Evolutionary conservation across 2,888 invertebrate genomes (phyloP).

Genomic region (Nomada fabriciana): DNA sequence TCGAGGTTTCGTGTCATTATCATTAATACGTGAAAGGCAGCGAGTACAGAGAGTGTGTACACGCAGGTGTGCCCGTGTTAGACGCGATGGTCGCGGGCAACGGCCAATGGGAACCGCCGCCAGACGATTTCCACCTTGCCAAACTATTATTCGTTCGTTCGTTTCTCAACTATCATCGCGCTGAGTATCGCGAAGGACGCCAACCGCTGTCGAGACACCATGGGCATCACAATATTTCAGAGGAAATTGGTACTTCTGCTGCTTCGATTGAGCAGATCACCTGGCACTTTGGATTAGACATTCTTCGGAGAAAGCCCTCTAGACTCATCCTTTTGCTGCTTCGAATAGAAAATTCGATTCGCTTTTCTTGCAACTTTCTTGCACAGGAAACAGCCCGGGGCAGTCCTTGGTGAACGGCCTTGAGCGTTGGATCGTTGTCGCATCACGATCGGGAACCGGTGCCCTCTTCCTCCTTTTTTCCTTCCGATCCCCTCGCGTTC

Average conservation of each 20-base stretch:
- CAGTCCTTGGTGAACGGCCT: constrained; percentile 67
- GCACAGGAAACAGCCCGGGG: not conserved
- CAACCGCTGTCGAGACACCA: constrained; percentile 41
- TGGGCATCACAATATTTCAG: constrained; percentile 50
- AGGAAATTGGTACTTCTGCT: constrained; percentile 1
- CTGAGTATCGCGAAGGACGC: constrained; percentile 39
- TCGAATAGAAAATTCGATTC: constrained; percentile 50
- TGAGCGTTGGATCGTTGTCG: constrained; percentile 49
- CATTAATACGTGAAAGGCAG: constrained; percentile 72
- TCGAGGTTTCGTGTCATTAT: constrained; percentile 70
- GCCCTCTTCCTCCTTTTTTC: constrained; percentile 51
- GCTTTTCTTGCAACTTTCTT: constrained; percentile 13
- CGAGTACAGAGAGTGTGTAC: constrained; percentile 41
- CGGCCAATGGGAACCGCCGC: constrained; percentile 47
- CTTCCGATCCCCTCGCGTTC: constrained; percentile 45
- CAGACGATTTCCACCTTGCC: constrained; percentile 56
- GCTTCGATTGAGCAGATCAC: too few relatives aligned
- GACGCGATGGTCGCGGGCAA: constrained; percentile 57
- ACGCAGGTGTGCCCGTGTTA: constrained; percentile 58
- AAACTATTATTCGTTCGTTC: constrained; percentile 57
- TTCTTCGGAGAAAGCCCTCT: too few relatives aligned
- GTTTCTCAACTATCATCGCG: constrained; percentile 58
- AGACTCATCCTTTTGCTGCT: not conserved
- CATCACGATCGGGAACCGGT: constrained; percentile 54
- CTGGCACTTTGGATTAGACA: too few relatives aligned